Base-by-base conservation (phyloP, 2,888 invertebrate species). In the Pristionchus arcanus region DNA sequence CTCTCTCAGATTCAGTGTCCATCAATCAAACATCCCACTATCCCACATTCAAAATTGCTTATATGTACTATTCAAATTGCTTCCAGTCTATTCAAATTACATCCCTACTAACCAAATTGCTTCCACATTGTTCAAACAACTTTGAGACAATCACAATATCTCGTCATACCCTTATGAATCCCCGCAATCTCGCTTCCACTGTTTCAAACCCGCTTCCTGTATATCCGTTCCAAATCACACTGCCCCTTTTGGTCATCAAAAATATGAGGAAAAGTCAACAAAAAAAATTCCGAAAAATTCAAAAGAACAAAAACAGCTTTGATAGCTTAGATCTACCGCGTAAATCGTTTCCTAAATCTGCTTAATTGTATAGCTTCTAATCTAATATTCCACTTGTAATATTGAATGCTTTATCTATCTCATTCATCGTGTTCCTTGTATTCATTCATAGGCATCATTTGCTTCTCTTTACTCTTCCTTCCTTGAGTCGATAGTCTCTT, bases 1-100 rank as follows among this genome's bases (percentile, higher is more conserved):
- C 81, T 81, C 77, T 77, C 81, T 81, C 81, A 81, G 81, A 81
- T 81, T n/a, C 81, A 53, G 81, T 81, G 81, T 81, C 81, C 81
- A 81, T 81, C 81, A 42, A 53, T 28, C 81, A 81, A 81, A 81
- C 81, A 81, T 81, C 81, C 81, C 81, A 53, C 37, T 71, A 71
- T 28, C 13, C n/a, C n/a, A 68, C 37, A 74, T 74, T 74, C 74
- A 74, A 74, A 74, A 42, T 63, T 63, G 59, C 25, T 63, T 63
- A 11, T 25, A 63, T 63, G n/a, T 63, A 31, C 13, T 71, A 34
- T 71, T 68, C 71, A 71, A 71, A 71, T 71, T 34, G 63, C 63
- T 63, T n/a, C n/a, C 25, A 25, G 21, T 7, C 11, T n/a, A 25
- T 63, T 63, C 63, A 63, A 63, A 63, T 63, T 63, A 59, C 25